Evolutionary conservation across 2,797 vertebrate species (phyloP).

Genomic region (Apodemus agrarius): DNA sequence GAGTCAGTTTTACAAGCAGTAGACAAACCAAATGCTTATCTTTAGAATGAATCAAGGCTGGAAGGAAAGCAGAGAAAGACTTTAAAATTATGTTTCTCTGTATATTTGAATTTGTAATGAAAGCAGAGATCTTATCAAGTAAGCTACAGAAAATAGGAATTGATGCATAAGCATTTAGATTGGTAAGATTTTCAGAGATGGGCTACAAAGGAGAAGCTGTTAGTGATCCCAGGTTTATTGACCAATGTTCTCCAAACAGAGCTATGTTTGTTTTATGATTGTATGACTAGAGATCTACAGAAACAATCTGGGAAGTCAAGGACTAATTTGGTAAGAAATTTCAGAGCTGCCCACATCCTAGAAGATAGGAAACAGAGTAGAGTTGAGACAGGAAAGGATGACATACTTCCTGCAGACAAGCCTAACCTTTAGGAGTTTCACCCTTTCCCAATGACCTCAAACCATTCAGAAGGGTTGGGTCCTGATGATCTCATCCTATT

Average conservation of each 20-base stretch:
- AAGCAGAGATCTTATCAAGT: neutral
- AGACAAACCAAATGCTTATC: neutral
- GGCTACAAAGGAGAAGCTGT: no score
- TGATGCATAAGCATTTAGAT: neutral
- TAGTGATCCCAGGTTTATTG: neutral
- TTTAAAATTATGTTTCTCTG: neutral
- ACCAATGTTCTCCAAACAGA: neutral
- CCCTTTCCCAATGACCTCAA: neutral
- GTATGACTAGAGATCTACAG: neutral
- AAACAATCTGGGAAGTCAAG: neutral
- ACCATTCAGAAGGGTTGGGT: neutral
- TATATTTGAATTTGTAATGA: constrained; percentile 5
- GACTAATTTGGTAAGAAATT: neutral
- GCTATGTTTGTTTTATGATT: neutral
- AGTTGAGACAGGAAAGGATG: neutral
- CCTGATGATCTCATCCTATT: neutral
- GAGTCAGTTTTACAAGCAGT: neutral
- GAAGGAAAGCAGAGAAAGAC: neutral
- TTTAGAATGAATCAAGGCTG: neutral
- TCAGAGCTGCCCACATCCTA: neutral
- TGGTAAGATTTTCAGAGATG: neutral
- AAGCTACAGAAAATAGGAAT: neutral
- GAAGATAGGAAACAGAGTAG: neutral
- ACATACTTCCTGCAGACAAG: neutral
- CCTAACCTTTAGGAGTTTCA: neutral